Conservation (phyloP, 2,113 vertebrate genomes). For the Apeltes quadracus region DNA sequence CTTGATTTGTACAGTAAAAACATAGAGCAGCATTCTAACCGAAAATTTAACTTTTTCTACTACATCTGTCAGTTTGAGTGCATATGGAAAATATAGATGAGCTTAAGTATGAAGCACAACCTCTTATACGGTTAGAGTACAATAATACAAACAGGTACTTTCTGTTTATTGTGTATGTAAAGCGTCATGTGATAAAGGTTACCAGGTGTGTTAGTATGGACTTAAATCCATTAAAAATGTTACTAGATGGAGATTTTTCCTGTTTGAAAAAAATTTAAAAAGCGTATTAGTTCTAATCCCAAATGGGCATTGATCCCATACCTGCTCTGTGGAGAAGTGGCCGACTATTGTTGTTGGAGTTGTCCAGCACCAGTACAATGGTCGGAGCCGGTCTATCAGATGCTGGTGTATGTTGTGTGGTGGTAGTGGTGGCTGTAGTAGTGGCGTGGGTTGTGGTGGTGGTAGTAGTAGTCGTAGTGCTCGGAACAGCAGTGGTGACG, state of each 20-base stretch:
- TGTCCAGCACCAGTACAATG: constrained; percentile 72
- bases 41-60: too few species aligned
- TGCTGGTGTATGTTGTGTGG: constrained; percentile 21
- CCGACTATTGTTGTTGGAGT: constrained; percentile 76
- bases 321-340: constrained; percentile 77
- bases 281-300: background rate
- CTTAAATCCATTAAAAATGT: too few species aligned
- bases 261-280: background rate
- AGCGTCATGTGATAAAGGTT: background rate
- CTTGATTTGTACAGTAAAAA: too few species aligned
- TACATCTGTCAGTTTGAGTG: too few species aligned
- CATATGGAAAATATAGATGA: too few species aligned
- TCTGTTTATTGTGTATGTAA: too few species aligned
- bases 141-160: too few species aligned
- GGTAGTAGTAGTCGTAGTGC: constrained; percentile 31
- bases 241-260: background rate
- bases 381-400: constrained; percentile 73
- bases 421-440: constrained; percentile 36
- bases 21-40: too few species aligned
- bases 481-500: constrained; percentile 27
- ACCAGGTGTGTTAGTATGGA: background rate
- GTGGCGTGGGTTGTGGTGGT: constrained; percentile 52
- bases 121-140: too few species aligned
- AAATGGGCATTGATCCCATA: constrained; percentile 20
- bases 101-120: too few species aligned